Evolutionary conservation across 2,888 invertebrate genomes (phyloP).

Genomic region (Tupiocoris notatus): DNA sequence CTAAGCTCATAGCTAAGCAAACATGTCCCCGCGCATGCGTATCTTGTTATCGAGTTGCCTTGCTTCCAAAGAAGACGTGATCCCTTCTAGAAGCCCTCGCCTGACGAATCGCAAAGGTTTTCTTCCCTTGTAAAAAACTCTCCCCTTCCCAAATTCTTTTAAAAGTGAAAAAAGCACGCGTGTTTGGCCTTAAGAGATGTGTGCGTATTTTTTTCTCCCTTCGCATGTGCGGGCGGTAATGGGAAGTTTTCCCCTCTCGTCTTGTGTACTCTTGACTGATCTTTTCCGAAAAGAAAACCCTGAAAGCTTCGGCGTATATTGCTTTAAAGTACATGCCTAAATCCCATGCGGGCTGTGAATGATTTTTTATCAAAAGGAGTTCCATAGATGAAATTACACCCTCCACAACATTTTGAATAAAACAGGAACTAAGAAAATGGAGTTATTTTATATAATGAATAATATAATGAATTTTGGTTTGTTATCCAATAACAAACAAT

Average conservation of each 20-base stretch:
- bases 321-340: constrained; percentile 10
- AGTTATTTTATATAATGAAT: no score
- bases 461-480: no score
- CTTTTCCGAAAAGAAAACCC: constrained; percentile 15
- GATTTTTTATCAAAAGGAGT: not conserved
- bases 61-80: not conserved
- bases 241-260: not conserved
- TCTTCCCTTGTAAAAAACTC: not conserved
- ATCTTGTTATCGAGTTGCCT: not conserved
- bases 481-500: no score
- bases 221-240: not conserved
- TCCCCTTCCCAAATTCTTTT: not conserved
- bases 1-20: no score
- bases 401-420: not conserved
- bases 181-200: not conserved
- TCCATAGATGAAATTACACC: not conserved
- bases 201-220: not conserved
- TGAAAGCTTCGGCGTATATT: constrained; percentile 24
- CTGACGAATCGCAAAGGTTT: not conserved
- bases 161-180: not conserved
- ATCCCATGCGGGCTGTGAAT: not conserved
- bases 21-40: no score
- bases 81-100: not conserved
- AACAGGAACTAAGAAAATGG: no score
- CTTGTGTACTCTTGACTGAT: constrained; percentile 17